These are phyloP conservation scores for Melanostoma mellinum DNA, from an alignment of 2,888 invertebrate genomes.

Conservation along the genomic window DNA sequence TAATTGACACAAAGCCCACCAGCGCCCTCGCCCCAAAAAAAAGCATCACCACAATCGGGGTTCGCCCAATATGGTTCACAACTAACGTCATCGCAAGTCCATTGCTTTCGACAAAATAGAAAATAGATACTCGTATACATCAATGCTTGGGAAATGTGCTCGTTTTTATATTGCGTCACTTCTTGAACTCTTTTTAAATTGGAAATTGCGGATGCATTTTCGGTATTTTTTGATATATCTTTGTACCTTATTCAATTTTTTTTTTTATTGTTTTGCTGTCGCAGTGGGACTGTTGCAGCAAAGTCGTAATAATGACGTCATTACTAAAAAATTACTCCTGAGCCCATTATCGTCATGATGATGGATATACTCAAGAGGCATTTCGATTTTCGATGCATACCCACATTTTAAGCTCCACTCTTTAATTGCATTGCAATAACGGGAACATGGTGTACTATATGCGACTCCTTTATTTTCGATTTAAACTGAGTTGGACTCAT, in stretches of 20 bases:
- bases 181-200: conserved; percentile 13
- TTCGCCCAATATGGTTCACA: conserved; percentile 33
- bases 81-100: conserved; percentile 47
- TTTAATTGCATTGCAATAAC: conserved; percentile 29
- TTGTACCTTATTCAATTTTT: background rate
- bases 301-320: conserved; percentile 60
- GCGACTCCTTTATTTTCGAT: conserved; percentile 36
- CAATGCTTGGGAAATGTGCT: background rate
- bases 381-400: conserved; percentile 19
- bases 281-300: conserved; percentile 35
- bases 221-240: background rate
- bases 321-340: conserved; percentile 11
- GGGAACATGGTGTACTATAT: background rate
- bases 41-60: conserved; percentile 45
- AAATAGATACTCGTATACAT: conserved; percentile 18
- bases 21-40: conserved; percentile 25
- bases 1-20: conserved; percentile 35
- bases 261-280: conserved; percentile 9
- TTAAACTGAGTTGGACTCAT: conserved; percentile 57
- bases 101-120: conserved; percentile 44
- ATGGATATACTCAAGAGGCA: conserved; percentile 24
- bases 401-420: conserved; percentile 13
- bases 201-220: conserved; percentile 27
- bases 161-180: conserved; percentile 48
- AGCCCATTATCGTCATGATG: background rate